Base-by-base conservation (phyloP, 2,888 invertebrate species). In the Sphaerophoria rueppellii region DNA sequence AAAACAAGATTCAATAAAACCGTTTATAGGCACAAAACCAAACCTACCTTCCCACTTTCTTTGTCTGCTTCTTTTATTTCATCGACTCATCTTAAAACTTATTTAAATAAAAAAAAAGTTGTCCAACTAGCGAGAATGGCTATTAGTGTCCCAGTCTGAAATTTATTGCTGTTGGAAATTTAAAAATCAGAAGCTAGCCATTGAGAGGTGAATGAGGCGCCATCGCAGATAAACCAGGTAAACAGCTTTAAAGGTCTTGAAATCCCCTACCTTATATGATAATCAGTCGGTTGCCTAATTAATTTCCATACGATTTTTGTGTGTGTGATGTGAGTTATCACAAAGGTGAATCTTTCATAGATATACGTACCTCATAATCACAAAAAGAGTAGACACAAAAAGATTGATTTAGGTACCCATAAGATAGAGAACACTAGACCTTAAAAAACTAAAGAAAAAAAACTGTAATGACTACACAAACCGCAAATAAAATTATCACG, bases 121-220 rank as follows among this genome's bases (percentile, higher is more conserved):
- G 63, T 55, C 35, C 16, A 46, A 67, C 73, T 48, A 60, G 54
- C 54, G 48, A 40, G 61, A 35, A 58, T 58, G 40, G 55, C 58
- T 78, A 78, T 74, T 80, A 67, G 54, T 70, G 40, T 34, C 65
- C 63, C 52, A 32, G 71, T 2, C 9, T 58, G 35, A 40, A 37
- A 52, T 58, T 58, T 43, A 78, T 72, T 52, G 52, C 34, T 43
- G 3, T 63, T 70, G 11, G 12, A 50, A 65, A 70, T 16, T 52
- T 50, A 46, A 60, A 79, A 73, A 71, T 72, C 71, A 67, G 71
- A 72, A 72, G 72, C 67, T 54, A 72, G 35, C 9, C 43, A 54
- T 37, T 52, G 16, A 55, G 65, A 78, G 71, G 65, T 37, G 69
- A 46, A 76, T 76, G 69, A 46, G 69, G 43, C 60, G 55, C 57